Conservation (phyloP, 2,888 invertebrate species). For the Drosophila monieri region DNA sequence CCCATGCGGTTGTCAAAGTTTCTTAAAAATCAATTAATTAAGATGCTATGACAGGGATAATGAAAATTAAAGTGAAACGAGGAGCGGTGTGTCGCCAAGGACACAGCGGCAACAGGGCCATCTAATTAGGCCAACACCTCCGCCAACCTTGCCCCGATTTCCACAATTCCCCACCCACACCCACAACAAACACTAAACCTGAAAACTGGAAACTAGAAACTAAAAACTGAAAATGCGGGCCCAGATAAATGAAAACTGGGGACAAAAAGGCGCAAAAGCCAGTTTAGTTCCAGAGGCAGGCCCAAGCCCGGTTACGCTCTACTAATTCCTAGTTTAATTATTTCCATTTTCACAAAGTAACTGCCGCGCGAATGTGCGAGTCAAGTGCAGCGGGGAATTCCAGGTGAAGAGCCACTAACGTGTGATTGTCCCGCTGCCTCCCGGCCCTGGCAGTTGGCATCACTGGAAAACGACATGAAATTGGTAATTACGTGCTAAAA, state of each 20-base stretch:
- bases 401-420: slow-evolving; percentile 12
- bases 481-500: slow-evolving; percentile 62
- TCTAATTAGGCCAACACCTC: slow-evolving; percentile 62
- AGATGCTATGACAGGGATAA: slow-evolving; percentile 22
- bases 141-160: slow-evolving; percentile 49
- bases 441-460: not conserved
- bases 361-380: slow-evolving; percentile 48
- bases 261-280: slow-evolving; percentile 41
- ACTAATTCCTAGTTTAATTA: slow-evolving; percentile 76
- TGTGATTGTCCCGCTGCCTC: not conserved
- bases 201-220: not conserved
- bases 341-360: slow-evolving; percentile 74
- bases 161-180: slow-evolving; percentile 4
- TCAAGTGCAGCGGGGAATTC: slow-evolving; percentile 34
- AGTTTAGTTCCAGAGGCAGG: slow-evolving; percentile 26
- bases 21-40: slow-evolving; percentile 36
- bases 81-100: too few relatives aligned
- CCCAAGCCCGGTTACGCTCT: slow-evolving; percentile 66
- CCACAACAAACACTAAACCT: slow-evolving; percentile 12
- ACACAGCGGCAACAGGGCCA: slow-evolving; percentile 11
- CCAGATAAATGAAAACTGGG: slow-evolving; percentile 40
- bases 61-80: slow-evolving; percentile 11
- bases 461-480: slow-evolving; percentile 46
- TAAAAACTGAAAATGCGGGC: slow-evolving; percentile 22
- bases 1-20: slow-evolving; percentile 19